Evolutionary conservation across 2,797 vertebrate species (phyloP).

Genomic region (Carapus acus): DNA sequence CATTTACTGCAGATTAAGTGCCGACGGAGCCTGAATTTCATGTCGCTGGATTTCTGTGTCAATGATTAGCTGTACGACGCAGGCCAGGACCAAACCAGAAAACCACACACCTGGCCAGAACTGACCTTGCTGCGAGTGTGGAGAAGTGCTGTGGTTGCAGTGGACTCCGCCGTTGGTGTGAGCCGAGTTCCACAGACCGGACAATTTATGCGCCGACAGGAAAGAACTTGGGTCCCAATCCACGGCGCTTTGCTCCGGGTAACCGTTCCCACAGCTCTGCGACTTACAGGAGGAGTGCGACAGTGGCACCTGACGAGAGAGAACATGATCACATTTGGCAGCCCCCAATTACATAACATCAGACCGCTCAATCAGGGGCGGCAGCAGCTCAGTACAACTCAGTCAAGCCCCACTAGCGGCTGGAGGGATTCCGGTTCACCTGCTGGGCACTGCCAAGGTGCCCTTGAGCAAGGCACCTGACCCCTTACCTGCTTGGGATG

Average conservation of each 20-base stretch:
- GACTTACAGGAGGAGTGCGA: conserved; percentile 95
- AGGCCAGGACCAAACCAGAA: not conserved
- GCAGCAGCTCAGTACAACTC: no score
- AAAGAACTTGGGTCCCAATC: conserved; percentile 99
- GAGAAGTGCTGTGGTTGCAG: conserved; percentile 78
- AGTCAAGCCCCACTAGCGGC: no score
- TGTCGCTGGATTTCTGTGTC: conserved; percentile 1
- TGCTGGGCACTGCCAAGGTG: no score
- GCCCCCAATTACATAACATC: no score
- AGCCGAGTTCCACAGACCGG: conserved; percentile 95
- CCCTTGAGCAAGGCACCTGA: no score
- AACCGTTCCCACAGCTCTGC: conserved; percentile 91
- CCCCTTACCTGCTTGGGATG: no score
- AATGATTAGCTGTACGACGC: not conserved
- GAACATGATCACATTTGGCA: no score
- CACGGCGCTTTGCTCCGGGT: conserved; percentile 91
- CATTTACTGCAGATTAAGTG: no score
- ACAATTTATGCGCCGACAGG: conserved; percentile 98
- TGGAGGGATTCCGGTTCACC: no score
- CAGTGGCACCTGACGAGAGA: conserved; percentile 80
- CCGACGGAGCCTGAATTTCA: not conserved
- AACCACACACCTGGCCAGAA: conserved; percentile 22
- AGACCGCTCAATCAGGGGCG: no score
- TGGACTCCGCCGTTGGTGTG: conserved; percentile 83
- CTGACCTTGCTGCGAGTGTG: conserved; percentile 83